Evolutionary conservation across 2,888 invertebrate genomes (phyloP).

Genomic region (Osmoderma eremita): DNA sequence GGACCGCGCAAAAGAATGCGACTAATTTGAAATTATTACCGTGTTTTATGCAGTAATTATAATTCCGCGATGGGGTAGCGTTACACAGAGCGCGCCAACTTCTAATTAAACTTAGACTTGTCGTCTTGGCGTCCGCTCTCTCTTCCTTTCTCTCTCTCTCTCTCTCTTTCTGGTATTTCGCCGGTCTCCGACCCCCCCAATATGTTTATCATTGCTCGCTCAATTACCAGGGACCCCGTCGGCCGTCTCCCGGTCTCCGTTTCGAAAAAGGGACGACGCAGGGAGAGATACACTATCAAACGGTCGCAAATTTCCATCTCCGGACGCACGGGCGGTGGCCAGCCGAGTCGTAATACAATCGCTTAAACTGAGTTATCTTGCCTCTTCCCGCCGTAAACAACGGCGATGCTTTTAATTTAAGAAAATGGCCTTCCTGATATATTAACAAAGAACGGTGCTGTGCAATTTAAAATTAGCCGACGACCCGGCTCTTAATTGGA

Average conservation of each 20-base stretch:
- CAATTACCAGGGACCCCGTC: conserved; percentile 25
- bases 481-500: no score
- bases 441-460: background rate
- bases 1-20: conserved; percentile 45
- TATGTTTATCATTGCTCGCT: conserved; percentile 30
- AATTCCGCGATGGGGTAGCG: conserved; percentile 48
- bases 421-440: conserved; percentile 20
- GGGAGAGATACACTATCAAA: conserved; percentile 27
- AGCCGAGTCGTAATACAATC: conserved; percentile 21
- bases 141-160: no score
- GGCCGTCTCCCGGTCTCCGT: conserved; percentile 23
- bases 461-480: no score
- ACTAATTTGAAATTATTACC: conserved; percentile 52
- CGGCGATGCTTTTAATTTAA: conserved; percentile 27
- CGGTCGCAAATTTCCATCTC: conserved; percentile 30
- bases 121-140: conserved; percentile 39
- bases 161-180: no score
- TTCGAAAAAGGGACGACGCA: conserved; percentile 33
- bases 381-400: conserved; percentile 23
- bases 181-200: conserved; percentile 24
- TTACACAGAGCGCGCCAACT: conserved; percentile 46
- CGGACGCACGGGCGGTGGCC: conserved; percentile 14
- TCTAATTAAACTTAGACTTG: conserved; percentile 49
- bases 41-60: conserved; percentile 52
- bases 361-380: conserved; percentile 30